Evolutionary conservation across 2,888 invertebrate genomes (phyloP), one percentile per base, ranked within the genome.

Genomic region (Iphiclides podalirius): DNA sequence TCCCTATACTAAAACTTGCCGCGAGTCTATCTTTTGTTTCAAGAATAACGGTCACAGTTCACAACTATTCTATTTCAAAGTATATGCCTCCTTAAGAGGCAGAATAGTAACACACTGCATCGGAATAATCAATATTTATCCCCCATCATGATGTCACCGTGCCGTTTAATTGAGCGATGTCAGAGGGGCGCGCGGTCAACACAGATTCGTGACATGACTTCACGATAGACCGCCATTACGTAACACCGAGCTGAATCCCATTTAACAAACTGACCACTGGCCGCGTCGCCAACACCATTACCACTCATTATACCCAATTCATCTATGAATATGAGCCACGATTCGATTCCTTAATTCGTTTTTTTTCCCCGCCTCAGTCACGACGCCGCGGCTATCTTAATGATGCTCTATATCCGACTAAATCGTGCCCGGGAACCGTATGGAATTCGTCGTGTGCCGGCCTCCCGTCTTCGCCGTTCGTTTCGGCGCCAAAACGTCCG

Each of bases 351-450:
- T 60, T 60, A 57, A 59, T 60, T n/a, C n/a, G 20, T 20, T 20
- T 20, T 62, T 64, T 63, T 63, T 62, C 67, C 63, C 58, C 56
- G 8, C 58, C 53, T 48, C 47, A 61, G 70, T 76, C 73, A 79
- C 77, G 77, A 74, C 70, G 64, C 59, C 34, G 53, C 58, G 54
- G 58, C 64, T 61, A 64, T 69, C 69, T 70, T 80, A 79, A 79
- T 74, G 79, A 78, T 71, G 72, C 61, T 71, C 78, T 67, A 73
- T 75, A 77, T 78, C 70, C 60, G 66, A 72, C 67, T 68, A 67
- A 72, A 74, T 75, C 67, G 72, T 73, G 66, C 63, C 56, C 55
- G 53, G 55, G 67, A 57, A 61, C 66, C 66, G 64, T 64, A 61
- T 63, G 66, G 70, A 67, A 72, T 72, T 63, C 66, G 58, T 60